phyloP scores from a whole-genome alignment of 2,113 vertebrate species.

The Crotalus tigris region DNA sequence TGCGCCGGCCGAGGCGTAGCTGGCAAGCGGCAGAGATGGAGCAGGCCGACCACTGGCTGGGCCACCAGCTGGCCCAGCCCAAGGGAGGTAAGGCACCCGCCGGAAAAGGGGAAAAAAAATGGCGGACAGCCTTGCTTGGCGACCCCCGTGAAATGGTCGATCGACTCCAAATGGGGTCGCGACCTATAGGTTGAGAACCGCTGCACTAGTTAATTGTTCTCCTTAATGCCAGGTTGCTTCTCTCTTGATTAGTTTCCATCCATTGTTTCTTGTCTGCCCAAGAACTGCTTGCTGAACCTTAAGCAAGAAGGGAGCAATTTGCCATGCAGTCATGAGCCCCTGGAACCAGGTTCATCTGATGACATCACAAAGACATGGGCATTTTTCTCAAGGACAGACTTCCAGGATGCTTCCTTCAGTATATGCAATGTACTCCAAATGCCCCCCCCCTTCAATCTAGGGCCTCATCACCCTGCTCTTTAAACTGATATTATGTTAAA shows the following conservation, averaged over 20 bases:
- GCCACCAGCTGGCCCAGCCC: no score
- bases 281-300: neutral
- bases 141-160: no score
- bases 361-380: neutral
- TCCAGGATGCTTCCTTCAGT: neutral
- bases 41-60: no score
- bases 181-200: no score
- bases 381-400: neutral
- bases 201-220: neutral
- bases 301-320: neutral
- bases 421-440: neutral
- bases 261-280: neutral
- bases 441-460: neutral
- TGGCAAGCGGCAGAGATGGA: no score
- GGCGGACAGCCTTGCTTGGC: no score
- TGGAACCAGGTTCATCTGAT: neutral
- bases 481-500: neutral
- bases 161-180: no score
- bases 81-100: no score
- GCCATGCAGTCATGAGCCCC: neutral
- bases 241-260: neutral
- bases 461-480: neutral
- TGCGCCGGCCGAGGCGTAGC: no score
- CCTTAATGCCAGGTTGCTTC: neutral
- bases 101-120: no score